Percentiles rank a stretch among this genome's conserved stretches.
Conservation (phyloP, 2,113 vertebrate species). For the Phaethornis superciliosus region DNA sequence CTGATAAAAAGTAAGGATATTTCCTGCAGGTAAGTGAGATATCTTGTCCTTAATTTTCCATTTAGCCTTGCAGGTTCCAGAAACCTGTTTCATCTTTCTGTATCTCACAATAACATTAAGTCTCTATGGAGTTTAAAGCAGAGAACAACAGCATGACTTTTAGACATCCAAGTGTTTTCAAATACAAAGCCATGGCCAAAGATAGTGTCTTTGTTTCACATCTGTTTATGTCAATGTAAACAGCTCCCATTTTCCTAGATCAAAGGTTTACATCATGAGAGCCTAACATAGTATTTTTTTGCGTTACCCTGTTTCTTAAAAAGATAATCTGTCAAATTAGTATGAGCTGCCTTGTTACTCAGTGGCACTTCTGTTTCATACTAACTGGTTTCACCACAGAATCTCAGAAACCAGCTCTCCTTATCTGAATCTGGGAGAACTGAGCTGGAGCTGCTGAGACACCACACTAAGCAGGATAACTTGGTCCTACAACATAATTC, state of each 20-base stretch:
- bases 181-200: background rate
- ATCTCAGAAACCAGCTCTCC: background rate
- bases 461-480: background rate
- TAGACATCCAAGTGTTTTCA: background rate
- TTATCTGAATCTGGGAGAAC: fast-evolving
- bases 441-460: background rate
- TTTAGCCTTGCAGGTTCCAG: background rate
- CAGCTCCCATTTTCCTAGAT: background rate
- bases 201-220: background rate
- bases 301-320: background rate
- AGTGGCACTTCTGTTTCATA: background rate
- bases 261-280: background rate
- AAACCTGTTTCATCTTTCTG: background rate
- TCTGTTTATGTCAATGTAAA: background rate
- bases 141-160: background rate
- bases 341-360: background rate
- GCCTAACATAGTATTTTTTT: background rate
- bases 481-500: background rate
- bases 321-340: background rate
- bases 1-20: background rate
- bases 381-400: background rate
- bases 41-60: background rate
- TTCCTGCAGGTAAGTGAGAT: background rate
- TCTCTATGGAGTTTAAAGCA: background rate
- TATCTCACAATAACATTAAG: background rate